phyloP scores from a whole-genome alignment of 2,888 invertebrate species.

The Agonum fuliginosum region DNA sequence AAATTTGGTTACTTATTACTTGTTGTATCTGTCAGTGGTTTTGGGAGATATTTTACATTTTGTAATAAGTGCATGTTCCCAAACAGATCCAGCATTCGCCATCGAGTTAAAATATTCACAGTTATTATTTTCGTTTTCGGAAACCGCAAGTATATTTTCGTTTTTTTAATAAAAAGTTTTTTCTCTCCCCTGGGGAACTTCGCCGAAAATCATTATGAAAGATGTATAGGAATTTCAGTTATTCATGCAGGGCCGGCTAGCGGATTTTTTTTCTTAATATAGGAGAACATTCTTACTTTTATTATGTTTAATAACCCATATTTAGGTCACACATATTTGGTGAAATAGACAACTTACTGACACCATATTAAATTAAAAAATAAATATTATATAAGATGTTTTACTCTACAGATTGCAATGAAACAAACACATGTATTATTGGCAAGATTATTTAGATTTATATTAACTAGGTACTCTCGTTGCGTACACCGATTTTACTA shows the following conservation, averaged over 20 bases:
- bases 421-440: no score
- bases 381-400: no score
- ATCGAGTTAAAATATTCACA: constrained; percentile 25
- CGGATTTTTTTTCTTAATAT: background rate
- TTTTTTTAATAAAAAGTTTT: constrained; percentile 54
- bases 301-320: no score
- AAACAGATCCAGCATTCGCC: constrained; percentile 16
- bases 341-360: no score
- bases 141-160: constrained; percentile 25
- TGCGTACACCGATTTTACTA: no score
- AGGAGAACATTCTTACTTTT: background rate
- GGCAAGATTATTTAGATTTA: no score
- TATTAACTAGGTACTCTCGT: no score
- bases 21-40: constrained; percentile 6
- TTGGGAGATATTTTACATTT: constrained; percentile 24
- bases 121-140: background rate
- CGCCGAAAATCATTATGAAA: constrained; percentile 52
- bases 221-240: constrained; percentile 53
- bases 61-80: constrained; percentile 25
- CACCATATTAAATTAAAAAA: no score
- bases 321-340: no score
- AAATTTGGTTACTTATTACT: no score
- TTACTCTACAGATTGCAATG: no score
- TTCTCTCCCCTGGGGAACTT: constrained; percentile 19
- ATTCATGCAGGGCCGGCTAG: constrained; percentile 3